Evolutionary conservation across 2,797 vertebrate genomes (phyloP), one percentile per base, ranked within the genome.

Genomic region (Anabacerthia variegaticeps): DNA sequence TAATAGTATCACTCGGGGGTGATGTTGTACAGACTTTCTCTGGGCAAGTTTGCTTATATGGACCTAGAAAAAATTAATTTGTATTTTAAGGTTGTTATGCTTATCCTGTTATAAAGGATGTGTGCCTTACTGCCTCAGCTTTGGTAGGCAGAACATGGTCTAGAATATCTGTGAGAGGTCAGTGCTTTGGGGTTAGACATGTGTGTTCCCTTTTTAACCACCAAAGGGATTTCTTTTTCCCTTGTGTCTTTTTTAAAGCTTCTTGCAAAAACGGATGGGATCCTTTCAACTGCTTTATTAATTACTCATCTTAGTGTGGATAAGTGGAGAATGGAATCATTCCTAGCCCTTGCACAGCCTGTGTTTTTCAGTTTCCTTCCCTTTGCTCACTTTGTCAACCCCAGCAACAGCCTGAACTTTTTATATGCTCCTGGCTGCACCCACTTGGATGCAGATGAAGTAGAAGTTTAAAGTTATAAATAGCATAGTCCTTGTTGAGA

Each of bases 391-490:
- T 73, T 85, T 49, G 61, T 62, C 36, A 75, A 48, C 34, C 30
- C 24, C 61, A 74, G 78, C 32, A 39, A 14, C 41, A 71, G 72
- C n/a, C 65, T 80, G 39, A 85, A 67, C 49, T 74, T 85, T 34
- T 85, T 21, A 5, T 44, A 32, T 0, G 1, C 52, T 85, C 48
- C 67, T 92, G 89, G 65, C 87, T 88, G 72, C n/a, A 19, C 34
- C 52, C 30, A 6, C 91, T 85, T 80, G 58, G 68, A 89, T 0
- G 0, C 82, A 72, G 68, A 67, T 74, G 89, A 63, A 79, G 75
- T 61, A 63, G 52, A 77, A 94, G 37, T 19, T 76, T 27, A 26
- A 48, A 83, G 75, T 58, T 97, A 89, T 75, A 94, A 91, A 95
- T 94, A 94, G 68, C 46, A 24, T 11, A 88, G 86, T 67, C 72